Percentiles rank a stretch among this genome's conserved stretches.
Evolutionary conservation across 2,888 invertebrate species (phyloP).

Genomic region (Leucophora obtusa): DNA sequence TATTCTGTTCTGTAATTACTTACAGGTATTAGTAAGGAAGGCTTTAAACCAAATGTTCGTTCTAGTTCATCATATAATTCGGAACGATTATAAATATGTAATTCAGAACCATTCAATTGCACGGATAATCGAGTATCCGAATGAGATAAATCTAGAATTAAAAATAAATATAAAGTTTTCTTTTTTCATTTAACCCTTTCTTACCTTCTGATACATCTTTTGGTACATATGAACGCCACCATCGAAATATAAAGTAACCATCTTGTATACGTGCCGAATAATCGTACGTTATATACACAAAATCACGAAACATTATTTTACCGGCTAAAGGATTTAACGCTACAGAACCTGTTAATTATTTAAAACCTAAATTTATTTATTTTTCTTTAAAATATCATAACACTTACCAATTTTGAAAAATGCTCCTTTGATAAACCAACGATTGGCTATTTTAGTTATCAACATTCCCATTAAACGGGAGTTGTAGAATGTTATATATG

Average conservation of each 20-base stretch:
- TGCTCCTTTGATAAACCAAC: slow-evolving; percentile 90
- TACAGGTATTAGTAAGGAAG: slow-evolving; percentile 84
- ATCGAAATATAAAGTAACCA: slow-evolving; percentile 97
- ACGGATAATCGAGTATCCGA: slow-evolving; percentile 94
- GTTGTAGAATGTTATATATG: slow-evolving; percentile 97
- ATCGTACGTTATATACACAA: slow-evolving; percentile 95
- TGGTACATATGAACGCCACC: slow-evolving; percentile 97
- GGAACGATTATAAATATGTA: slow-evolving; percentile 96
- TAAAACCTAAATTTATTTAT: not conserved
- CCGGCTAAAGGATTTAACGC: slow-evolving; percentile 97
- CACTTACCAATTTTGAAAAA: slow-evolving; percentile 91
- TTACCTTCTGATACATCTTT: slow-evolving; percentile 96
- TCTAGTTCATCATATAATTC: slow-evolving; percentile 92
- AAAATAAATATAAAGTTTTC: not conserved
- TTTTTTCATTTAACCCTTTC: not conserved
- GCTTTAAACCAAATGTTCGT: slow-evolving; percentile 90
- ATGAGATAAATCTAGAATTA: slow-evolving; percentile 91
- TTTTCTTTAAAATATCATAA: not conserved
- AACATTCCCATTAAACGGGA: slow-evolving; percentile 94
- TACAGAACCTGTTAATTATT: slow-evolving; percentile 87
- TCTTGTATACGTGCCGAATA: slow-evolving; percentile 95
- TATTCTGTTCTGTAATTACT: slow-evolving; percentile 17
- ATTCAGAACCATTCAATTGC: slow-evolving; percentile 94
- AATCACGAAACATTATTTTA: slow-evolving; percentile 98
- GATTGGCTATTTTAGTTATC: slow-evolving; percentile 92